Conservation (phyloP, 2,113 vertebrate genomes). For the Chionodraco myersi region DNA sequence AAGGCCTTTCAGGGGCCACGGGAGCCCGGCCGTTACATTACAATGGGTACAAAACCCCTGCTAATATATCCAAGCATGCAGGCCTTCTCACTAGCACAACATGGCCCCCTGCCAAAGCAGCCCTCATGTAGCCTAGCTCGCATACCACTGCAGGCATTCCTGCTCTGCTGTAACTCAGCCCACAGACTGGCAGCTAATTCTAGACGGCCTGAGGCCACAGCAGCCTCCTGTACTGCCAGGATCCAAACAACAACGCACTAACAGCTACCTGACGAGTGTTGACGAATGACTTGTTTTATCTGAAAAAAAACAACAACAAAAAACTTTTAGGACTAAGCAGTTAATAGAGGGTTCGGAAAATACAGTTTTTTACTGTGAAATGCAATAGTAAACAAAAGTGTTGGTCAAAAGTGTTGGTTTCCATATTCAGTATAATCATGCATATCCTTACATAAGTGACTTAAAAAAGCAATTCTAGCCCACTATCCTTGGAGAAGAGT, state of each 20-base stretch:
- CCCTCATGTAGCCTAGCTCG: slow-evolving; percentile 50
- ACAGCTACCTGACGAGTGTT: slow-evolving; percentile 19
- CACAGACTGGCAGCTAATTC: slow-evolving; percentile 56
- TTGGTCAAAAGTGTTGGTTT: too few relatives aligned
- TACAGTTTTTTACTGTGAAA: too few relatives aligned
- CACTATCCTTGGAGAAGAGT: too few relatives aligned
- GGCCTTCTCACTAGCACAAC: slow-evolving; percentile 71
- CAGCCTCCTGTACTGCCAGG: neutral
- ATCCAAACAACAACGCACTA: slow-evolving; percentile 29
- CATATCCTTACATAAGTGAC: too few relatives aligned
- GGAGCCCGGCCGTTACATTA: slow-evolving; percentile 62
- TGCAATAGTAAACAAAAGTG: too few relatives aligned
- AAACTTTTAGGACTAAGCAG: neutral
- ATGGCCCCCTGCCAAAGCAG: slow-evolving; percentile 75
- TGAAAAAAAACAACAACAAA: neutral
- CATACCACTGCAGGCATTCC: slow-evolving; percentile 65
- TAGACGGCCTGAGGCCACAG: slow-evolving; percentile 30
- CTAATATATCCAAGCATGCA: slow-evolving; percentile 76
- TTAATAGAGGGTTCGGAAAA: neutral
- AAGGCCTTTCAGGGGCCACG: slow-evolving; percentile 63
- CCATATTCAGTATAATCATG: too few relatives aligned
- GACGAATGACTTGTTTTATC: slow-evolving; percentile 1
- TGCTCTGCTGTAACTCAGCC: slow-evolving; percentile 56
- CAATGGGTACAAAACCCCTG: slow-evolving; percentile 74
- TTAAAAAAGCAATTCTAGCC: too few relatives aligned